Conservation (phyloP, 2,113 vertebrate genomes). For the Leuciscus idus region DNA sequence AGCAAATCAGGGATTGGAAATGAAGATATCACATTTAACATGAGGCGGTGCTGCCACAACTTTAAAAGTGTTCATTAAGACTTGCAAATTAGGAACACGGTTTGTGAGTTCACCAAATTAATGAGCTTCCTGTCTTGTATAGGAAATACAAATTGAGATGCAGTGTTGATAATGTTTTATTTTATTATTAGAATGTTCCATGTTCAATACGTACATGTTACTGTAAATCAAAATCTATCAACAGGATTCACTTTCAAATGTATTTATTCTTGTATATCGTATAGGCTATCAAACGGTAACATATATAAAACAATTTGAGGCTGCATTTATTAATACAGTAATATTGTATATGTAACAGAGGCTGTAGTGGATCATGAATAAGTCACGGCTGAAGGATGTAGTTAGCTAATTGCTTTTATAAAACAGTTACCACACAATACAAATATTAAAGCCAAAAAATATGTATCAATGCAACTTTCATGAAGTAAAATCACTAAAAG, state of each 20-base stretch:
- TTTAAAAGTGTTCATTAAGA: conserved; percentile 54
- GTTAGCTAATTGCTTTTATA: no score
- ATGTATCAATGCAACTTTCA: no score
- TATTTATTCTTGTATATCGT: no score
- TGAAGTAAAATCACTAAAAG: no score
- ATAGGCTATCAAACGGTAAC: no score
- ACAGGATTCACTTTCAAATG: no score
- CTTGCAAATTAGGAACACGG: conserved; percentile 47
- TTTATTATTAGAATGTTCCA: background rate
- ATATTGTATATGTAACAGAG: no score
- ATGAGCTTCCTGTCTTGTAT: conserved; percentile 24
- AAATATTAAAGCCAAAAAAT: no score
- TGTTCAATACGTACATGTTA: background rate
- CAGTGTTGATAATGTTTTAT: background rate
- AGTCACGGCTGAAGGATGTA: no score
- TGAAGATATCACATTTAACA: conserved; percentile 46
- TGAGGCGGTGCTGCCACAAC: conserved; percentile 10
- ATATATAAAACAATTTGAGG: background rate
- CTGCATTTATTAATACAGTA: background rate
- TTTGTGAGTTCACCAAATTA: conserved; percentile 23
- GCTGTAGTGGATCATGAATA: no score
- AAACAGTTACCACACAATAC: no score
- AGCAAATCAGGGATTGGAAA: conserved; percentile 32
- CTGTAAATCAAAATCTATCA: background rate
- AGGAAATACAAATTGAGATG: background rate